Evolutionary conservation across 2,888 invertebrate species (phyloP), one percentile per base, ranked within the genome.

Genomic region (Petrolisthes cinctipes): DNA sequence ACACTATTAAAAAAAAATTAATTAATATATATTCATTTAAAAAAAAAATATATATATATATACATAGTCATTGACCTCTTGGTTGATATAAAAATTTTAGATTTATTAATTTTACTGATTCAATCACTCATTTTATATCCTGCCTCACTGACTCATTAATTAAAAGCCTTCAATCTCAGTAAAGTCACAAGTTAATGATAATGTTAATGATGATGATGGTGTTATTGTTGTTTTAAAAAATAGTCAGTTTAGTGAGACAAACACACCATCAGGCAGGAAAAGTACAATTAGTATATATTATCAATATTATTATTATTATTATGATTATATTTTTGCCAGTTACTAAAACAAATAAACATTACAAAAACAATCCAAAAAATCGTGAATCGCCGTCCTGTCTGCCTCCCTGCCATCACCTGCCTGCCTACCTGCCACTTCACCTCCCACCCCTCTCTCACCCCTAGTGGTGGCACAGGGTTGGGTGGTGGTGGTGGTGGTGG

Each of bases 401-500:
- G 37, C 37, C 71, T 71, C 71, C 81, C 37, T 37, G 81, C 80
- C 61, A 7, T 23, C 75, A 11, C 51, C n/a, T 20, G 80, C 81
- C 66, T 37, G 81, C 37, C 66, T 61, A 61, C 20, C 75, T 56
- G 75, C 75, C 79, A 54, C 54, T 37, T 37, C 79, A 20, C 79
- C 79, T 7, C 17, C 79, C 54, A 54, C 79, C 71, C 6, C 79
- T 54, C 53, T 66, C 79, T 37, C 57, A 5, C 83, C 73, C 56
- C 53, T 73, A 56, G 5, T 66, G 54, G 84, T 54, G 68, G 51
- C 79, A 37, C 37, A 37, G 37, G 37, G 37, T 37, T 37, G 5
- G 78, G 78, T 78, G 37, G n/a, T 78, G 37, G 78, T 78, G 78
- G 78, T 78, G 78, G 5, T 37, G 78, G 37, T 37, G 78, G 9